A percentile compares a stretch with the other conserved stretches of the same genome.
phyloP scores from a whole-genome alignment of 1,140 invertebrate genomes.

The Heliconius melpomene region DNA sequence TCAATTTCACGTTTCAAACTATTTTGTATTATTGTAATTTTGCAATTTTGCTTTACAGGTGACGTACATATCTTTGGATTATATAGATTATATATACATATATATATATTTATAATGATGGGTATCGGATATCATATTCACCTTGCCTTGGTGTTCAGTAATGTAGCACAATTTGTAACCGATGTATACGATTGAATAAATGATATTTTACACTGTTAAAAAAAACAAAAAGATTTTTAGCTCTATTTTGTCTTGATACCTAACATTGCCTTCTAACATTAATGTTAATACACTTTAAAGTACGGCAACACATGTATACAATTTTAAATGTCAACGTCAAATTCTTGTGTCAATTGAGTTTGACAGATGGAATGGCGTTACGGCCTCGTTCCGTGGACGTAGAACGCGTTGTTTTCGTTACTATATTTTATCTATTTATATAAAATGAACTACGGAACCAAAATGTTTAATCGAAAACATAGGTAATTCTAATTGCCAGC shows the following conservation, averaged over 20 bases:
- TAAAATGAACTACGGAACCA: slow-evolving; percentile 45
- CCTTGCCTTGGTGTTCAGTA: slow-evolving; percentile 79
- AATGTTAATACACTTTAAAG: slow-evolving; percentile 27
- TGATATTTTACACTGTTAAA: slow-evolving; percentile 80
- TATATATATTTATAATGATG: slow-evolving; percentile 46
- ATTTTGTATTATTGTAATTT: slow-evolving; percentile 56
- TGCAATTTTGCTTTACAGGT: slow-evolving; percentile 74
- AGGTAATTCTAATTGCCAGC: slow-evolving; percentile 70
- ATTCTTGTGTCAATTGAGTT: slow-evolving; percentile 22
- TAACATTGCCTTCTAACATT: slow-evolving; percentile 68
- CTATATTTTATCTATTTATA: slow-evolving; percentile 51
- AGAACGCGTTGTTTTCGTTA: slow-evolving; percentile 44
- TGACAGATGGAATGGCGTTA: slow-evolving; percentile 40
- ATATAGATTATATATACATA: slow-evolving; percentile 60
- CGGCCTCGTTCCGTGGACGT: slow-evolving; percentile 3
- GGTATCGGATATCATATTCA: slow-evolving; percentile 68
- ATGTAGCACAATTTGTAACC: slow-evolving; percentile 80
- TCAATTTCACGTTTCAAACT: slow-evolving; percentile 65
- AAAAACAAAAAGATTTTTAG: slow-evolving; percentile 72
- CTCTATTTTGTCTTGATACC: slow-evolving; percentile 75
- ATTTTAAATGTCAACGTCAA: slow-evolving; percentile 30
- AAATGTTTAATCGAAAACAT: slow-evolving; percentile 42
- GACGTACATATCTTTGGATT: slow-evolving; percentile 78
- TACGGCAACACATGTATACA: slow-evolving; percentile 35
- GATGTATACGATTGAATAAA: slow-evolving; percentile 78